Evolutionary conservation across 2,888 invertebrate species (phyloP).

Genomic region (Terebella lapidaria): DNA sequence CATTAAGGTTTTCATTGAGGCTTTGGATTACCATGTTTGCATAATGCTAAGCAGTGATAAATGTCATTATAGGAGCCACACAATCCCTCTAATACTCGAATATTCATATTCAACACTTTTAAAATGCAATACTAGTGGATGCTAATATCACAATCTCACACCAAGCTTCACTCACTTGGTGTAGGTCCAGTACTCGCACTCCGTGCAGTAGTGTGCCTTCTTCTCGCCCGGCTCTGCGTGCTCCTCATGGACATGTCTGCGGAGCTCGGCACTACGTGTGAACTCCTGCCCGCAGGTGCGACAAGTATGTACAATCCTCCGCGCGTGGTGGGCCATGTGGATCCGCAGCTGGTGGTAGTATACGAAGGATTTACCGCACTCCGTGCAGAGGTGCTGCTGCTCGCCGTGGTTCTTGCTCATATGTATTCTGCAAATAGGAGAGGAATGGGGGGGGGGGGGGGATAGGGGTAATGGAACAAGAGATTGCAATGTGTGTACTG

Average conservation of each 20-base stretch:
- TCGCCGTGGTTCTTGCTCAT: conserved; percentile 17
- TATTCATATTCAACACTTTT: no score
- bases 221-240: conserved; percentile 5
- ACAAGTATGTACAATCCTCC: conserved; percentile 16
- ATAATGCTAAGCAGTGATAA: no score
- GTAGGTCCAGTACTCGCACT: conserved; percentile 12
- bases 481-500: no score
- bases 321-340: conserved; percentile 27
- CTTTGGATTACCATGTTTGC: no score
- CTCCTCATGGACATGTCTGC: conserved; percentile 14
- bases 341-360: conserved; percentile 21
- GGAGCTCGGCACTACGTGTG: conserved; percentile 15
- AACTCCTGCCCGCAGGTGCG: conserved; percentile 20
- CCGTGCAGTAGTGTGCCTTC: conserved; percentile 7
- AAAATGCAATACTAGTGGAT: no score
- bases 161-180: conserved; percentile 6
- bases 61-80: no score
- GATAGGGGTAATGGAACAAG: no score
- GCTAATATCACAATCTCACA: no score
- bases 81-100: no score
- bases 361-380: conserved; percentile 22
- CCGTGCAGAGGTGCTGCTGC: conserved; percentile 22
- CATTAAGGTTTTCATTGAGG: no score
- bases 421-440: conserved; percentile 16
- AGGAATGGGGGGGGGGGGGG: no score